These are phyloP conservation scores for Machimus rusticus DNA, from an alignment of 2,888 invertebrate species.

Conservation along the genomic window DNA sequence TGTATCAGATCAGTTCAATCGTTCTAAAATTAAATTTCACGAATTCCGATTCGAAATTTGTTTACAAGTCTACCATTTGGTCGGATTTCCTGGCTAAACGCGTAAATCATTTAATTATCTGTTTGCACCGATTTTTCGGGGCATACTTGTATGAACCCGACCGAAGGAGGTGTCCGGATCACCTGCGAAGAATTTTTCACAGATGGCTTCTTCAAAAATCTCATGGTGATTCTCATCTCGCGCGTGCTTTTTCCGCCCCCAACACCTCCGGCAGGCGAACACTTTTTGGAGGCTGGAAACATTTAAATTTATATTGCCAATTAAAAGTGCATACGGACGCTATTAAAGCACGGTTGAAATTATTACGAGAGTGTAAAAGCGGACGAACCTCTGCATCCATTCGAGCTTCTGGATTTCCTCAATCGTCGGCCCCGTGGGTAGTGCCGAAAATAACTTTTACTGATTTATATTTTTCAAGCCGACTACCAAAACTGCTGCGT, in stretches of 20 bases:
- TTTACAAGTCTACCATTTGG: constrained; percentile 19
- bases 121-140: neutral
- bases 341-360: neutral
- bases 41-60: constrained; percentile 29
- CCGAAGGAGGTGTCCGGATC: neutral
- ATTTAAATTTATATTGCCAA: constrained; percentile 21
- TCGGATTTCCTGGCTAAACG: constrained; percentile 32
- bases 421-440: constrained; percentile 19
- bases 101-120: constrained; percentile 27
- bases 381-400: neutral
- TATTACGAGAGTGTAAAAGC: neutral
- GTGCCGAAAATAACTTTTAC: constrained; percentile 27
- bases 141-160: neutral
- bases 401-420: constrained; percentile 7
- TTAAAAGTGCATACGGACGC: neutral
- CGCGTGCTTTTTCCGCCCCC: neutral
- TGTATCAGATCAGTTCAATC: constrained; percentile 41
- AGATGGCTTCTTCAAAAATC: neutral
- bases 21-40: constrained; percentile 40
- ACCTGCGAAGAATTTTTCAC: constrained; percentile 13
- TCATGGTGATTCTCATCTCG: neutral
- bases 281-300: neutral
- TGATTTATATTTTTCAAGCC: constrained; percentile 9
- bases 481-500: neutral
- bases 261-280: neutral